Conservation (phyloP, 2,113 vertebrate genomes). For the Larimichthys crocea region DNA sequence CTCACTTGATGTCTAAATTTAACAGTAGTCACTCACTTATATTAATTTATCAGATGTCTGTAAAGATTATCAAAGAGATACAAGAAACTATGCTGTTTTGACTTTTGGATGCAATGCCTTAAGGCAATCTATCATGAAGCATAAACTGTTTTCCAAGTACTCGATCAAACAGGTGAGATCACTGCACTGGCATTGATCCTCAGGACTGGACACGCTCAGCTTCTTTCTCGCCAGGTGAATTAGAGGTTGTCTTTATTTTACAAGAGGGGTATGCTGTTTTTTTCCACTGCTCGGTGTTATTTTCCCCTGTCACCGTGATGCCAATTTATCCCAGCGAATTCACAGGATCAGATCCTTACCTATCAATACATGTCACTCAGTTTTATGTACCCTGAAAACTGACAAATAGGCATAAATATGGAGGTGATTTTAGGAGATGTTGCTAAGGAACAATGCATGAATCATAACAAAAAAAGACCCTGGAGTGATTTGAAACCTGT, state of each 20-base stretch:
- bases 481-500: constrained; percentile 33
- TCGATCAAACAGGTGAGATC: constrained; percentile 67
- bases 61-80: constrained; percentile 30
- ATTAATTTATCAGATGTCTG: constrained; percentile 34
- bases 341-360: constrained; percentile 44
- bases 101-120: constrained; percentile 17
- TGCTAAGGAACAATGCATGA: constrained; percentile 62
- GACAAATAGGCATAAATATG: constrained; percentile 35
- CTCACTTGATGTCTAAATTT: neutral
- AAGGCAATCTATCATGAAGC: constrained; percentile 32
- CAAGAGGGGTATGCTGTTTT: constrained; percentile 33
- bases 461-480: constrained; percentile 60
- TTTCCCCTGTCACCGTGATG: constrained; percentile 50
- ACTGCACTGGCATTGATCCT: constrained; percentile 53
- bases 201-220: constrained; percentile 71
- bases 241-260: constrained; percentile 65
- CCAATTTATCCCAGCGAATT: constrained; percentile 36
- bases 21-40: constrained; percentile 10
- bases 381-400: constrained; percentile 40
- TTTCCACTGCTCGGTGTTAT: constrained; percentile 56
- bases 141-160: constrained; percentile 59
- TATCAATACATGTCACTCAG: constrained; percentile 61
- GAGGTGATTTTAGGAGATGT: constrained; percentile 54
- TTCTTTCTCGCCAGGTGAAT: constrained; percentile 60
- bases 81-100: constrained; percentile 23